Evolutionary conservation across 2,797 vertebrate genomes (phyloP).

Genomic region (Xenops minutus): DNA sequence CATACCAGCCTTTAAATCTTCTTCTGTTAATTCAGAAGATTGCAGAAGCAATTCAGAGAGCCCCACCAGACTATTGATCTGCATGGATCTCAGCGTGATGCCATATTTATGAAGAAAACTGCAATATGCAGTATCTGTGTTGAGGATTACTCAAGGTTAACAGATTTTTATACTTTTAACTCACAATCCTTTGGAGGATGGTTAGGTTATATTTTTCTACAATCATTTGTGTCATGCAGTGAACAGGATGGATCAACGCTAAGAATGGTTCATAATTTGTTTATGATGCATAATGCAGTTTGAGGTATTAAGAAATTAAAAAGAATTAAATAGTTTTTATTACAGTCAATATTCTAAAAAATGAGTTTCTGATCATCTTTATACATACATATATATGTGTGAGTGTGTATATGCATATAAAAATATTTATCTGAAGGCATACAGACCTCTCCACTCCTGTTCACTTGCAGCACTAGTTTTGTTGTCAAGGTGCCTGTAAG

Average conservation of each 20-base stretch:
- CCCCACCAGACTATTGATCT: not conserved
- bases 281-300: not conserved
- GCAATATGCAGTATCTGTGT: not conserved
- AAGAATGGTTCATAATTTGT: not conserved
- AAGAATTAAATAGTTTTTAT: not conserved
- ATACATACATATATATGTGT: not conserved
- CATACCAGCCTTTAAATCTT: not conserved
- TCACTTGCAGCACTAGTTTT: not conserved
- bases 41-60: not conserved
- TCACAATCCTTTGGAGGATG: not conserved
- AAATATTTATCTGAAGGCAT: not conserved
- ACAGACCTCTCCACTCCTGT: not conserved
- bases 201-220: not conserved
- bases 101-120: not conserved
- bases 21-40: not conserved
- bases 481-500: not conserved
- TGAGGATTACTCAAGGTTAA: not conserved
- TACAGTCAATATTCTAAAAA: not conserved
- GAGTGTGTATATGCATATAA: no score
- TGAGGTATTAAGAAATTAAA: not conserved
- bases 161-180: not conserved
- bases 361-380: not conserved
- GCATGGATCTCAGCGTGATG: not conserved
- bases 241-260: not conserved
- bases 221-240: not conserved